Evolutionary conservation across 92 coral and sea anemone species (phyloP), one percentile per base, ranked within the genome.

Genomic region (Montipora capitata): DNA sequence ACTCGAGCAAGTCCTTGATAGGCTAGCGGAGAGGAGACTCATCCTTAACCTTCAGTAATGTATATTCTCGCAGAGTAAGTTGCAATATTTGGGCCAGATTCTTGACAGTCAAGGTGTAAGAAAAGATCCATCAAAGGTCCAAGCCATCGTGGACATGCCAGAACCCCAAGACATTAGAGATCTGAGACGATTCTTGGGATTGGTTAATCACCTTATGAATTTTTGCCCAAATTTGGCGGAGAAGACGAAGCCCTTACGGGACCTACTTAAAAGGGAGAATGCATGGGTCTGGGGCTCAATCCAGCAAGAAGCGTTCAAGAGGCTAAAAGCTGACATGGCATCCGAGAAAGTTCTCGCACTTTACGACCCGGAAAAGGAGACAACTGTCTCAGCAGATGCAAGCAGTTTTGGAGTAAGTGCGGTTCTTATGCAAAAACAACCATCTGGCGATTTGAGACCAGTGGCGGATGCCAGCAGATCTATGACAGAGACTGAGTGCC

Each of bases 381-480:
- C 94, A 3, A 72, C 44, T 9, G 90, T 91, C 39, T 80, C 76
- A 10, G 72, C 94, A 2, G 91, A 91, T 91, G 88, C 89, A 1
- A 81, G 87, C 63, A 61, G 88, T 56, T 73, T 81, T 77, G 88
- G 93, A 35, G 61, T 94, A 14, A 89, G 92, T 16, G 94, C 92
- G 44, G 92, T 87, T 45, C 91, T 84, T 48, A 91, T 86, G 84
- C 85, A 93, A 49, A 86, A 68, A 40, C 83, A 77, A 72, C 80
- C 73, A 35, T 67, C 58, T 20, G 78, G 90, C 59, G 86, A 92
- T 20, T 51, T 76, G 85, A 66, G 85, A 38, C 94, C 94, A 45
- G 85, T 91, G 72, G 94, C 93, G 17, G 87, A 87, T 45, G 90
- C 85, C 20, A 87, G 95, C 68, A 83, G 91, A 61, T 93, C 90